A percentile compares a stretch with the other conserved stretches of the same genome.
Conservation (phyloP, 2,888 invertebrate genomes). For the Plusia festucae region DNA sequence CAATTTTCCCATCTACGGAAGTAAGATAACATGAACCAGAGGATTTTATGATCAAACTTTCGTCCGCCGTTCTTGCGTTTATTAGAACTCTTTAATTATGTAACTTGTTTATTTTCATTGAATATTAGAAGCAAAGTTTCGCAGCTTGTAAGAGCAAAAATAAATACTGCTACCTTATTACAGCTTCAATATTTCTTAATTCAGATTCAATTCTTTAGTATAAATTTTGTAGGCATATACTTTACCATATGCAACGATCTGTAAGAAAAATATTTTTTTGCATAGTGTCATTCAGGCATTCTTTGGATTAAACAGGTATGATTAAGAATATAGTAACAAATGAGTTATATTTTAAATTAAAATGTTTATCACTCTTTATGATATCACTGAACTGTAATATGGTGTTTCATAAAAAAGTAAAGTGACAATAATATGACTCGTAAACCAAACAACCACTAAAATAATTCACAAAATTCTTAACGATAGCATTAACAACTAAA, state of each 20-base stretch:
- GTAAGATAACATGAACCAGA: conserved; percentile 76
- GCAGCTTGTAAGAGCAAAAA: background rate
- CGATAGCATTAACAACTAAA: conserved; percentile 41
- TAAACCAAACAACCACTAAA: conserved; percentile 33
- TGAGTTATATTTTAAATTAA: background rate
- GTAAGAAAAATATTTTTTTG: background rate
- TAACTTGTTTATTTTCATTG: conserved; percentile 59
- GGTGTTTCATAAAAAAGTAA: background rate
- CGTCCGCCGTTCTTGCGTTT: conserved; percentile 61
- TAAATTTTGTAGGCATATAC: background rate
- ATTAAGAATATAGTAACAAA: background rate
- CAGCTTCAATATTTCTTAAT: no score
- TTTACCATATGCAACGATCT: background rate
- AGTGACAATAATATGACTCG: conserved; percentile 19
- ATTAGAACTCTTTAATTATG: conserved; percentile 73
- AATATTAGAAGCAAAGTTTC: conserved; percentile 27
- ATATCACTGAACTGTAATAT: background rate
- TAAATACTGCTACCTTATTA: background rate
- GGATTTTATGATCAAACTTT: conserved; percentile 76
- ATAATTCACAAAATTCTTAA: conserved; percentile 35
- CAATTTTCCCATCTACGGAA: conserved; percentile 79
- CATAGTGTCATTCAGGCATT: background rate
- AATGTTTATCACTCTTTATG: background rate
- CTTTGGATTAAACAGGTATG: no score
- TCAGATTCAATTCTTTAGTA: no score